These are phyloP conservation scores for Agrotis puta DNA, from an alignment of 2,888 invertebrate species.

Conservation along the genomic window DNA sequence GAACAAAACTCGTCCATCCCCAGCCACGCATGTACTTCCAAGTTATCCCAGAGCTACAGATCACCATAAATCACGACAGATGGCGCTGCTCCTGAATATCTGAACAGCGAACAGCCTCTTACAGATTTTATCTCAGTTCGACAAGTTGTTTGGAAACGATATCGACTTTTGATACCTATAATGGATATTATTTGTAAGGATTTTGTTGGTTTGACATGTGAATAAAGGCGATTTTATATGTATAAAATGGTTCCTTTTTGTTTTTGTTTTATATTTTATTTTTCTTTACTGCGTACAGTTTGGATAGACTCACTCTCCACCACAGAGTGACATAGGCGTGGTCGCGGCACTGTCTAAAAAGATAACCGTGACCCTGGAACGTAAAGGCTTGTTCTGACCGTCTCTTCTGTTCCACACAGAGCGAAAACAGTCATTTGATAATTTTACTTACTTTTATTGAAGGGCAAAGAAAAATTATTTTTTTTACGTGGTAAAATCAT, in stretches of 20 bases:
- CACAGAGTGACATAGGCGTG: no score
- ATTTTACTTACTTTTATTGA: no score
- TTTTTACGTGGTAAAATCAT: no score
- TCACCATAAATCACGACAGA: slow-evolving; percentile 79
- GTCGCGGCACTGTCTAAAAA: no score
- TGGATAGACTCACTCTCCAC: no score
- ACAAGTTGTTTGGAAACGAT: slow-evolving; percentile 45
- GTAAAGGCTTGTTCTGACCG: no score
- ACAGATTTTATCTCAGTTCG: slow-evolving; percentile 55
- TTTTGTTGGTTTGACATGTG: not conserved
- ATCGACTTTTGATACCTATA: slow-evolving; percentile 18
- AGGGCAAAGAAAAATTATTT: no score
- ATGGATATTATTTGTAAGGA: slow-evolving; percentile 10
- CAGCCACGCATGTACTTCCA: slow-evolving; percentile 66
- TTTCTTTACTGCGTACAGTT: no score
- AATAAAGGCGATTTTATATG: not conserved
- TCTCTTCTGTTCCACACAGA: no score
- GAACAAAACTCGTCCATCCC: slow-evolving; percentile 30
- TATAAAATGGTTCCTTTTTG: not conserved
- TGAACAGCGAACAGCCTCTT: slow-evolving; percentile 61
- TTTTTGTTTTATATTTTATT: no score
- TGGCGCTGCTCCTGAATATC: slow-evolving; percentile 72
- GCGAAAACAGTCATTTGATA: no score
- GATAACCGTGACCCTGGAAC: no score
- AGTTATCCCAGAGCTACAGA: slow-evolving; percentile 70